phyloP scores from a whole-genome alignment of 2,888 invertebrate species.

The Cecidostiba fungosa region DNA sequence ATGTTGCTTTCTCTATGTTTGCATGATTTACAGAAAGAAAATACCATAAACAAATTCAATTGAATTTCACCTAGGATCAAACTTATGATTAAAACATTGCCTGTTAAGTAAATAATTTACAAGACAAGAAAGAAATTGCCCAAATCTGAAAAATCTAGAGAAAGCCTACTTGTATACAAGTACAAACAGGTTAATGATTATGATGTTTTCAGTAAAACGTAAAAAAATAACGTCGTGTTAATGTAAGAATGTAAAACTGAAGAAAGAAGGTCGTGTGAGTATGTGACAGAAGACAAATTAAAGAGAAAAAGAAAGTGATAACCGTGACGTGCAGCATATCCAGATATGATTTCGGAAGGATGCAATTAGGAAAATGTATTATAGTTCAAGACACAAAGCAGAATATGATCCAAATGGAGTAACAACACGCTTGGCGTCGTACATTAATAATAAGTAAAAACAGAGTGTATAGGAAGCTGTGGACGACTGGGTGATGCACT shows the following conservation, averaged over 20 bases:
- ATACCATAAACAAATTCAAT: slow-evolving; percentile 65
- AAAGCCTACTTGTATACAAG: slow-evolving; percentile 15
- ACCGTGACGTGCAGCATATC: slow-evolving; percentile 48
- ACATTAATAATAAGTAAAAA: slow-evolving; percentile 2
- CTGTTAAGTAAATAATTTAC: neutral
- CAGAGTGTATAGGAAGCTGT: neutral
- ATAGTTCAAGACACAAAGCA: slow-evolving; percentile 44
- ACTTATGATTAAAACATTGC: slow-evolving; percentile 36
- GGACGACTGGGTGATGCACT: slow-evolving; percentile 34
- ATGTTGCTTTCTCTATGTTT: slow-evolving; percentile 51
- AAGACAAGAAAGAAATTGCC: slow-evolving; percentile 19
- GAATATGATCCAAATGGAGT: slow-evolving; percentile 3
- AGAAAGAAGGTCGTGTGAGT: slow-evolving; percentile 1
- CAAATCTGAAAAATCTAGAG: slow-evolving; percentile 8
- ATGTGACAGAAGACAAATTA: neutral
- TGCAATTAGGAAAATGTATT: neutral
- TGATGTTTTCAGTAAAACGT: neutral
- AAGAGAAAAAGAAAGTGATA: slow-evolving; percentile 31
- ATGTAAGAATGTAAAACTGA: neutral
- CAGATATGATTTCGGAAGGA: slow-evolving; percentile 17
- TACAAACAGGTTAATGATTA: slow-evolving; percentile 6
- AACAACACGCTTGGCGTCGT: slow-evolving; percentile 33
- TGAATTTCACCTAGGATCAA: slow-evolving; percentile 45
- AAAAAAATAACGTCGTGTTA: neutral
- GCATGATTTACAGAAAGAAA: slow-evolving; percentile 67